Base-by-base conservation (phyloP, 2,797 vertebrate genomes). In the Smutsia temminckii region DNA sequence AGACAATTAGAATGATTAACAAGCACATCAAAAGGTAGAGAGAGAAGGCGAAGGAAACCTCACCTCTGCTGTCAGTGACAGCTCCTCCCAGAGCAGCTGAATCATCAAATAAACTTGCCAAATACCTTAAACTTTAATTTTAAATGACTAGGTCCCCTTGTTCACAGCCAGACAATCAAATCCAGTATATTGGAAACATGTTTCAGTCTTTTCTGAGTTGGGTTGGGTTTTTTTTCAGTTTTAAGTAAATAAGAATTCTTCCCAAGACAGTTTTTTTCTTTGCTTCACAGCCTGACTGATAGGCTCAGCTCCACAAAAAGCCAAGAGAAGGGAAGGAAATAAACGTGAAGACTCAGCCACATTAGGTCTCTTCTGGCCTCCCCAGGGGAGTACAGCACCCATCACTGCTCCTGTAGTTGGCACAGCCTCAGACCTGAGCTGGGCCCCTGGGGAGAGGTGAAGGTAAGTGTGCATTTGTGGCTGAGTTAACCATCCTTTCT, bases 241-340 rank as follows among this genome's bases (percentile, higher is more conserved):
- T 96, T 95, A 96, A 96, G 94, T 89, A 95, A 94, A 96, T 97
- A 97, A 94, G 83, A 98, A 95, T 95, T 98, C 93, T 97, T 97
- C 97, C 95, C 94, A 89, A 86, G 81, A 96, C 90, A 95, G 91
- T 88, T 79, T 87, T 94, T 95, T 89, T 88, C 95, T 95, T 89
- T 85, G 86, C 75, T 96, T 93, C 87, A 37, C 68, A 79, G 89
- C 59, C 94, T 97, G 95, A 95, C 96, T 97, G 96, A 88, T 10
- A 94, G 63, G 29, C 75, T 95, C n/a, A 55, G 68, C 53, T 77
- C 53, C 86, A 71, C 72, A 68, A 75, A 94, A 93, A 86, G 37
- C 71, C 37, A 63, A 93, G 49, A 64, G 25, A 85, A 96, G 55
- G 1, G 18, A 83, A 59, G 61, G 85, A 94, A 87, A 93, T 34